phyloP scores from a whole-genome alignment of 2,888 invertebrate genomes.

The Brassicogethes aeneus region DNA sequence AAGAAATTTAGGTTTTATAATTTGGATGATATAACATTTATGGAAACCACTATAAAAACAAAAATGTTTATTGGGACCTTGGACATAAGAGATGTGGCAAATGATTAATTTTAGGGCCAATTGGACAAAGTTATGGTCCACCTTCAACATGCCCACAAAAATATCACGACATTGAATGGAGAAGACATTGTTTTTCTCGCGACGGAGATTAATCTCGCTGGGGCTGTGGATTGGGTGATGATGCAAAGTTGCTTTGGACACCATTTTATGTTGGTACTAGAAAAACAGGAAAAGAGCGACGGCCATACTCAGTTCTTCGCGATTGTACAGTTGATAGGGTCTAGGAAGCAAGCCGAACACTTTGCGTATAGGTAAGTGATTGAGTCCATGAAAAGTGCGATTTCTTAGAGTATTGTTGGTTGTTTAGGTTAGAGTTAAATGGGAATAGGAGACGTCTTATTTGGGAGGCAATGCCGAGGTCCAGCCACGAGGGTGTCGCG shows the following conservation, averaged over 20 bases:
- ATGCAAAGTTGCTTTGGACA: constrained; percentile 99
- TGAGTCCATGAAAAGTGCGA: not conserved
- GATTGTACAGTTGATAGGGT: constrained; percentile 97
- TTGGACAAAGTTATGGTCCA: constrained; percentile 98
- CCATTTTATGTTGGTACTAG: constrained; percentile 98
- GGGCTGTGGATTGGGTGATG: constrained; percentile 99
- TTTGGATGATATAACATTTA: too few species aligned
- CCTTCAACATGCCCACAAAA: constrained; percentile 93
- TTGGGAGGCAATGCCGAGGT: constrained; percentile 98
- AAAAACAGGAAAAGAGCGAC: constrained; percentile 97
- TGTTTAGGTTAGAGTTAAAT: constrained; percentile 83
- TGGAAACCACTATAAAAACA: too few species aligned
- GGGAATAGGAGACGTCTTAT: constrained; percentile 90
- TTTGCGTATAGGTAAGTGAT: constrained; percentile 78
- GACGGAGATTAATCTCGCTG: constrained; percentile 98
- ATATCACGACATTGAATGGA: constrained; percentile 94
- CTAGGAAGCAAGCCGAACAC: constrained; percentile 96
- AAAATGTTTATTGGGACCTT: too few species aligned
- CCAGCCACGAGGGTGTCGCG: constrained; percentile 97
- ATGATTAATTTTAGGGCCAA: constrained; percentile 52
- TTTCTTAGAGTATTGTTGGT: constrained; percentile 1
- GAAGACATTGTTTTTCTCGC: constrained; percentile 99
- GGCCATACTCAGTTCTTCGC: constrained; percentile 96
- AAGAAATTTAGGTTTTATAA: too few species aligned
- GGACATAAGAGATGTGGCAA: too few species aligned